Base-by-base conservation (phyloP, 2,888 invertebrate genomes). In the Metalampra italica region DNA sequence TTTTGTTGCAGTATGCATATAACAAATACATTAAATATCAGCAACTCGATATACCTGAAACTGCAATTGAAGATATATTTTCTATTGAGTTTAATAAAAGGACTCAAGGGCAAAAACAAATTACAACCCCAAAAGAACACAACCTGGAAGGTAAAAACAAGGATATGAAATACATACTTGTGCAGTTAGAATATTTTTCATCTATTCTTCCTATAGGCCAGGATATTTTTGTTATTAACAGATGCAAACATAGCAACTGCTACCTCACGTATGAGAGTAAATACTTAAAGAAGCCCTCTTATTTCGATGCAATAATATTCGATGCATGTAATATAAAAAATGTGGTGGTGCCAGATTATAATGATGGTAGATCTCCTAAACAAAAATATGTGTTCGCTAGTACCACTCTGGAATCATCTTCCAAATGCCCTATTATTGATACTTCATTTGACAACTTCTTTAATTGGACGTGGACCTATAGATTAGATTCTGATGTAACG, bases 261-360 rank as follows among this genome's bases (percentile, higher is more conserved):
- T 64, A 44, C 43, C 54, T 61, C 0, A 60, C 58, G 11, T 52
- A 50, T 8, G 47, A 64, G 29, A 49, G 30, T 7, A 11, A 45
- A 7, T 55, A 51, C 12, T 22, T 49, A 3, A 47, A 51, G 52
- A 4, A 56, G 47, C 37, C 71, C 69, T 13, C 14, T 2, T 34
- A 71, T 69, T 43, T 70, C 67, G 68, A 69, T 69, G 3, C 67
- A 67, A 68, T 70, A 68, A 0, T 71, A 68, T 32, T 55, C 43
- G 43, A 42, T 67, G 5, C 62, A 60, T n/a, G n/a, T n/a, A n/a
- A n/a, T n/a, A n/a, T n/a, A n/a, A n/a, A n/a, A n/a, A n/a, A n/a
- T n/a, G n/a, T n/a, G n/a, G n/a, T 7, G 7, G 2, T 13, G 8
- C 8, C 2, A 11, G 11, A 34, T 34, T 7, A 9, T 7, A 3